These are phyloP conservation scores for Amazona vittata DNA, from an alignment of 2,113 vertebrate genomes.

Conservation along the genomic window DNA sequence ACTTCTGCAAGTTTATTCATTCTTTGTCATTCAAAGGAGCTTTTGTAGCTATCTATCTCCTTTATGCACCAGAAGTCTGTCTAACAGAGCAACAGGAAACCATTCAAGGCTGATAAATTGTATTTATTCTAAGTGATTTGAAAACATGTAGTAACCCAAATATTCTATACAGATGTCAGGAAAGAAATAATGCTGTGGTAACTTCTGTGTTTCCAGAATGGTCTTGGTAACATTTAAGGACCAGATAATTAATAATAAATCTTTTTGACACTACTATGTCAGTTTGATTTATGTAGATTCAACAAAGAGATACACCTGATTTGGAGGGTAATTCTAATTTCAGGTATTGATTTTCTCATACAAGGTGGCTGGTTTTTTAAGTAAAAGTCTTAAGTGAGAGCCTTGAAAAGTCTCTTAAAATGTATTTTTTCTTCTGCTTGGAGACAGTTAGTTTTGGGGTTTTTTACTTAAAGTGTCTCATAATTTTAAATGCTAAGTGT, in stretches of 20 bases:
- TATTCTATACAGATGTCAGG: not conserved
- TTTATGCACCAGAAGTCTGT: not conserved
- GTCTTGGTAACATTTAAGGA: not conserved
- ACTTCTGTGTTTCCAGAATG: not conserved
- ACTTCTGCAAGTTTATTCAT: not conserved
- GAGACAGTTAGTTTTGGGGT: too few species aligned
- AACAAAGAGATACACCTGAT: not conserved
- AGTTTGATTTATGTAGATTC: not conserved
- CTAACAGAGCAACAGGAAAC: not conserved
- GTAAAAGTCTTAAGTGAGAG: not conserved
- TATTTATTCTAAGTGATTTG: not conserved
- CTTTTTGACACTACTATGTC: not conserved
- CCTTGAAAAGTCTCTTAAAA: not conserved
- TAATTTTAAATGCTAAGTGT: not conserved
- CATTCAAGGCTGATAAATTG: not conserved
- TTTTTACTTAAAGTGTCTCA: not conserved
- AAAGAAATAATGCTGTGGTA: not conserved
- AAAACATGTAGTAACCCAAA: not conserved
- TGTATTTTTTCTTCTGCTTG: not conserved
- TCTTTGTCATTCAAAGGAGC: not conserved
- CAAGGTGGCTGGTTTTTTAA: not conserved
- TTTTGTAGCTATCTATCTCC: not conserved
- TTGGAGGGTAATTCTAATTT: not conserved
- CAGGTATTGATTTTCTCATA: not conserved
- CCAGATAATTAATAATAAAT: not conserved